Base-by-base conservation (phyloP, 2,888 invertebrate genomes). In the Orthonevra nobilis region DNA sequence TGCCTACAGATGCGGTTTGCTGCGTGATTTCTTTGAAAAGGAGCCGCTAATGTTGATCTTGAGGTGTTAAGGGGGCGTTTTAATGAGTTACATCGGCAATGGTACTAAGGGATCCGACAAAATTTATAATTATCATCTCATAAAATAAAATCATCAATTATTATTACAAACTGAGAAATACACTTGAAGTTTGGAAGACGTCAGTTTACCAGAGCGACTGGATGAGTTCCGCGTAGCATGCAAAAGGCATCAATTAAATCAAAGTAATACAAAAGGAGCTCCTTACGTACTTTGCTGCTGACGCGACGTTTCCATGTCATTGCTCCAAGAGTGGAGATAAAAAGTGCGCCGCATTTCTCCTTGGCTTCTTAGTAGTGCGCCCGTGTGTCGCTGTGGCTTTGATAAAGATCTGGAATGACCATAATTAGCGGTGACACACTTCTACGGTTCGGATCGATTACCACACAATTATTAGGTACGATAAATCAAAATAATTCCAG, bases 381-480 rank as follows among this genome's bases (percentile, higher is more conserved):
- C 19, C 69, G 19, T 66, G 46, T 38, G 44, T 56, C 66, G 66
- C 38, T 66, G 60, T 60, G 26, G 60, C 28, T 60, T n/a, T 58
- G 81, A 81, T 81, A 81, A 81, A 66, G 40, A 81, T 81, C 81
- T 52, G 81, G 70, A 74, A 81, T 81, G 74, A 72, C 68, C 75
- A 81, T 81, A 81, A 81, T 81, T 81, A 81, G 81, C 81, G 81
- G 56, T 81, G 81, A 81, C 81, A 81, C 81, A 81, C 81, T 81
- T 81, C 70, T 69, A 68, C 74, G 69, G 38, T 58, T 60, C 73
- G 73, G 54, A 52, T 70, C 77, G 72, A 72, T 72, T 79, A 61
- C 73, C 66, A 50, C 61, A 61, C 73, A 68, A 68, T 79, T 73
- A 73, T 73, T 79, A 68, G 54, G 73, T 40, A 32, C 73, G 73